A percentile compares a stretch with the other conserved stretches of the same genome.
These are phyloP conservation scores for Drosophila antonietae DNA, from an alignment of 2,888 invertebrate species.

Conservation along the genomic window DNA sequence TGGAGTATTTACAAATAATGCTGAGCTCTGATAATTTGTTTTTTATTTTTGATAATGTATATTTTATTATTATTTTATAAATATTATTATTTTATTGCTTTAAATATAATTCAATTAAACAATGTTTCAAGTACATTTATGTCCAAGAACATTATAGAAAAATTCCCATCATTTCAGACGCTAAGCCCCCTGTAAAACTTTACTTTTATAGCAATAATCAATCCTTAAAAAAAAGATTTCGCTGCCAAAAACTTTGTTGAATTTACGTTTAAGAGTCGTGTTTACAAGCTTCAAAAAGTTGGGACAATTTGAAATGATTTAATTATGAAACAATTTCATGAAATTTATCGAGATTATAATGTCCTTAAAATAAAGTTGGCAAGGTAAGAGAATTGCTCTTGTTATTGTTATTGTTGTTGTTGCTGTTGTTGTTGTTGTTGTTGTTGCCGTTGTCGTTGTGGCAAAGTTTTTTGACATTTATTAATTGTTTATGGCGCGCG, in stretches of 20 bases:
- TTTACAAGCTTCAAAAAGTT: conserved; percentile 65
- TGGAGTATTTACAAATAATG: too few species aligned
- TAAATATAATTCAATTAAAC: not conserved
- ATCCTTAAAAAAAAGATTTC: conserved; percentile 12
- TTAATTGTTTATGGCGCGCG: conserved; percentile 72
- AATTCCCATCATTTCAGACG: not conserved
- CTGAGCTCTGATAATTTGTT: not conserved
- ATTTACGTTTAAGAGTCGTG: conserved; percentile 57
- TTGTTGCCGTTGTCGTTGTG: conserved; percentile 45
- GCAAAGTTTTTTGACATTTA: conserved; percentile 76
- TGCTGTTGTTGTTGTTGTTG: not conserved
- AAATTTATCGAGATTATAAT: conserved; percentile 62
- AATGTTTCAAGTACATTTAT: not conserved
- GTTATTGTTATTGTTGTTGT: not conserved
- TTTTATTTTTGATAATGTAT: not conserved
- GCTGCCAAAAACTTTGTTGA: conserved; percentile 37
- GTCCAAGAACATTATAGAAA: not conserved
- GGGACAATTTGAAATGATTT: conserved; percentile 44
- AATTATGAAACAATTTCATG: conserved; percentile 61
- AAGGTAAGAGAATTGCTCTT: conserved; percentile 7
- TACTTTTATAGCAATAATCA: conserved; percentile 12
- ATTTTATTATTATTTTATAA: too few species aligned
- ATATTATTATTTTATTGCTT: not conserved
- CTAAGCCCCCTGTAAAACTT: not conserved
- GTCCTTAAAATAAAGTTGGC: conserved; percentile 41